Evolutionary conservation across 2,797 vertebrate genomes (phyloP), one percentile per base, ranked within the genome.

Genomic region (Muraenolepis orangiensis): DNA sequence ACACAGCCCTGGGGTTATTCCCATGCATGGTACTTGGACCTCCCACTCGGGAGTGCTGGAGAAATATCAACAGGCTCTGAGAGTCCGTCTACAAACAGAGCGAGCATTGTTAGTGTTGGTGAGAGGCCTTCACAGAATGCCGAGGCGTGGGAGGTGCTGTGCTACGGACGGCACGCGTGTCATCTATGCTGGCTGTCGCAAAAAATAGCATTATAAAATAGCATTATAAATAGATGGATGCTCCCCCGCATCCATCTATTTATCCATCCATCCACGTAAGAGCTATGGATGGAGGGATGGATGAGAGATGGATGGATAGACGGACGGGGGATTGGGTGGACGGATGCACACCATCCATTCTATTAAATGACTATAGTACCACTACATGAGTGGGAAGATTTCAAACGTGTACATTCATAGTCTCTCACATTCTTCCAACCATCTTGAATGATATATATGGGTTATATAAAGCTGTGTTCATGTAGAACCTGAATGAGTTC

Each of bases 11-110:
- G n/a, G 18, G 36, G n/a, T 26, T 26, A 64, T 26, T 16, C 2
- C 61, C 72, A 74, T 16, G 34, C 77, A 38, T 67, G 74, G 84
- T 71, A 78, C 74, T 10, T 8, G 40, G 18, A 7, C 31, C 76
- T 82, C 78, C 77, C 78, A 76, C 83, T 71, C 76, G 71, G 71
- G 76, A 72, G 34, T 72, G 70, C 31, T 42, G 26, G 66, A 66
- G 34, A 68, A 11, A 69, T 73, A 76, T 72, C 69, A 66, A 34
- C 30, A 6, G 13, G 26, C 28, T 29, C n/a, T 69, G 69, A 26
- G 10, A 71, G 71, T 38, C 70, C 82, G 46, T 80, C 83, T 80
- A 84, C 23, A 64, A 64, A 64, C 57, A 64, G n/a, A 64, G 57
- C 57, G 8, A 23, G 57, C 57, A 64, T 64, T 64, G 57, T 64